Evolutionary conservation across 1,140 invertebrate genomes (phyloP).

Genomic region (Drosophila persimilis): DNA sequence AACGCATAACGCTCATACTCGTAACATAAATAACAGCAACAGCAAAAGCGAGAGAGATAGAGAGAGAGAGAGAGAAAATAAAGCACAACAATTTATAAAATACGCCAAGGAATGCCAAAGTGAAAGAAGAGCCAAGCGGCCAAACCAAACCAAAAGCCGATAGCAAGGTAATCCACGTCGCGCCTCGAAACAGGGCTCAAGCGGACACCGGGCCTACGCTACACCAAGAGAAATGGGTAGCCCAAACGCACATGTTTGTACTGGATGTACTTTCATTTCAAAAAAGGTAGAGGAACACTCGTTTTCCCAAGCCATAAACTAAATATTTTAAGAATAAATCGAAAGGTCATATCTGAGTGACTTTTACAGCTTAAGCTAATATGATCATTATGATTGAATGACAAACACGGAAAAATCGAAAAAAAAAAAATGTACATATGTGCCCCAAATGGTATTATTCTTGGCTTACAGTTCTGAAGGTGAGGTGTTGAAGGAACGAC

Average conservation of each 20-base stretch:
- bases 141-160: constrained; percentile 34
- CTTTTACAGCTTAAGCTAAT: too few relatives aligned
- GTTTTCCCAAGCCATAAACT: too few relatives aligned
- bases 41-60: constrained; percentile 5
- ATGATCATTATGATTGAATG: too few relatives aligned
- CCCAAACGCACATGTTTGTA: neutral
- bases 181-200: constrained; percentile 28
- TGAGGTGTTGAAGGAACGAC: too few relatives aligned
- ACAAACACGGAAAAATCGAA: too few relatives aligned
- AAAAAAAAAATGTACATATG: too few relatives aligned
- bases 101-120: constrained; percentile 57
- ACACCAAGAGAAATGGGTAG: constrained; percentile 22
- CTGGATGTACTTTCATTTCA: too few relatives aligned
- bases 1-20: constrained; percentile 46
- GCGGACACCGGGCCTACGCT: neutral
- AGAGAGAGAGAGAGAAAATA: constrained; percentile 19
- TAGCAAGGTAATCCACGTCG: constrained; percentile 58
- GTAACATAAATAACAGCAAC: constrained; percentile 51
- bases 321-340: too few relatives aligned
- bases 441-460: too few relatives aligned
- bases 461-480: too few relatives aligned
- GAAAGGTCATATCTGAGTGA: too few relatives aligned
- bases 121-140: constrained; percentile 44
- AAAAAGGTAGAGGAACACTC: too few relatives aligned
- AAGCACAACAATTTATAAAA: constrained; percentile 38